A percentile compares a stretch with the other conserved stretches of the same genome.
These are phyloP conservation scores for Poeciliopsis paucimaculata DNA, from an alignment of 2,797 vertebrate genomes.

Conservation along the genomic window DNA sequence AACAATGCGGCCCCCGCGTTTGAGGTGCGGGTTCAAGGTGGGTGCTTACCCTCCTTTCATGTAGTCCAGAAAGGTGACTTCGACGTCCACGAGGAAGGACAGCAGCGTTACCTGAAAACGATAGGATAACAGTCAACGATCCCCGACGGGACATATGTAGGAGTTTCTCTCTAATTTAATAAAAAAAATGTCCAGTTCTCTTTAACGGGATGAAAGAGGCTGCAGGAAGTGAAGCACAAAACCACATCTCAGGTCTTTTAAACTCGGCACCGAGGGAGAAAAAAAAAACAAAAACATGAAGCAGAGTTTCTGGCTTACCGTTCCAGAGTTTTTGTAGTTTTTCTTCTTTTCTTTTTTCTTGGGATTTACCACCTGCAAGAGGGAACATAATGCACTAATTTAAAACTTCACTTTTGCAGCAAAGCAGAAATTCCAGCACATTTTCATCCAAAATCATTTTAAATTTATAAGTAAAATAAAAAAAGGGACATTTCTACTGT, in stretches of 20 bases:
- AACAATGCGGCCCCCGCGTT: constrained; percentile 15
- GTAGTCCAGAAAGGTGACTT: constrained; percentile 98
- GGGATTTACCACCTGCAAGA: constrained; percentile 91
- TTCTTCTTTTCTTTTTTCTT: constrained; percentile 99
- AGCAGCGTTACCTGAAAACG: constrained; percentile 92
- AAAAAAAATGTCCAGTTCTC: not conserved
- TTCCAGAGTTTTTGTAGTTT: constrained; percentile 98
- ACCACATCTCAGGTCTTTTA: not conserved
- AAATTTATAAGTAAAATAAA: not conserved
- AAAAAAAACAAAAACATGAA: not conserved
- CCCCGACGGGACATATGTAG: not conserved
- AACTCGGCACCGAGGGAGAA: not conserved
- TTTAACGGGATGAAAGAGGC: not conserved
- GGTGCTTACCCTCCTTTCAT: constrained; percentile 97
- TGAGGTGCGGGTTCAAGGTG: constrained; percentile 10
- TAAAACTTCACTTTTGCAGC: not conserved
- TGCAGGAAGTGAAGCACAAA: not conserved
- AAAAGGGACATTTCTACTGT: constrained; percentile 2
- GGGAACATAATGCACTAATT: not conserved
- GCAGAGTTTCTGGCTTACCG: constrained; percentile 77
- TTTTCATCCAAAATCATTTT: not conserved
- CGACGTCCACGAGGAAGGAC: constrained; percentile 95
- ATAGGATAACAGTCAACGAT: not conserved
- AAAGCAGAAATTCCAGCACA: not conserved
- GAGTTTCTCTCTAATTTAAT: not conserved